A percentile compares a stretch with the other conserved stretches of the same genome.
These are phyloP conservation scores for Hydroisotoma schaefferi DNA, from an alignment of 2,888 invertebrate genomes.

Conservation along the genomic window DNA sequence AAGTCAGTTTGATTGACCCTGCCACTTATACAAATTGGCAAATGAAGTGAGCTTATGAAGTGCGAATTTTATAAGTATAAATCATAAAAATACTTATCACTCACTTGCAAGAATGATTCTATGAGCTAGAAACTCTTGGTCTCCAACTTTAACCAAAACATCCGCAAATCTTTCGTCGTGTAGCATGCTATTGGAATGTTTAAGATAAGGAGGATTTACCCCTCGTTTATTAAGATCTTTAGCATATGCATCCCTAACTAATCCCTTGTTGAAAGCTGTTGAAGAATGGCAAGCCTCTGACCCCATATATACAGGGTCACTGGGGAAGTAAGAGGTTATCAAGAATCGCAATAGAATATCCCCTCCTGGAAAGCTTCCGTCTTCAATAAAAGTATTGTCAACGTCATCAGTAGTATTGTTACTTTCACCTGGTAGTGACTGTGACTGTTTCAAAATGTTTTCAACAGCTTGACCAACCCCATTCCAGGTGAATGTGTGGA, in stretches of 20 bases:
- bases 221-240: background rate
- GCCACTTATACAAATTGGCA: no score
- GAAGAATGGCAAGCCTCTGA: slow-evolving; percentile 18
- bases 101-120: slow-evolving; percentile 42
- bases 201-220: slow-evolving; percentile 35
- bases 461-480: slow-evolving; percentile 28
- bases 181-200: slow-evolving; percentile 36
- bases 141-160: slow-evolving; percentile 31
- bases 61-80: slow-evolving; percentile 1
- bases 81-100: slow-evolving; percentile 1
- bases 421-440: background rate
- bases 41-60: background rate
- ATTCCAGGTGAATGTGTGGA: slow-evolving; percentile 40
- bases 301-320: slow-evolving; percentile 28
- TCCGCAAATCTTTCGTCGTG: slow-evolving; percentile 40
- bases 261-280: background rate
- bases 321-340: slow-evolving; percentile 39
- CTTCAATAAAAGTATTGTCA: background rate
- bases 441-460: slow-evolving; percentile 13
- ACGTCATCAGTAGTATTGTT: background rate
- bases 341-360: slow-evolving; percentile 33
- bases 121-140: slow-evolving; percentile 38
- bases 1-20: background rate
- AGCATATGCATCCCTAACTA: slow-evolving; percentile 4
- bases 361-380: background rate